A percentile compares a stretch with the other conserved stretches of the same genome.
Evolutionary conservation across 2,113 vertebrate genomes (phyloP).

Genomic region (Pelmatolapia mariae): DNA sequence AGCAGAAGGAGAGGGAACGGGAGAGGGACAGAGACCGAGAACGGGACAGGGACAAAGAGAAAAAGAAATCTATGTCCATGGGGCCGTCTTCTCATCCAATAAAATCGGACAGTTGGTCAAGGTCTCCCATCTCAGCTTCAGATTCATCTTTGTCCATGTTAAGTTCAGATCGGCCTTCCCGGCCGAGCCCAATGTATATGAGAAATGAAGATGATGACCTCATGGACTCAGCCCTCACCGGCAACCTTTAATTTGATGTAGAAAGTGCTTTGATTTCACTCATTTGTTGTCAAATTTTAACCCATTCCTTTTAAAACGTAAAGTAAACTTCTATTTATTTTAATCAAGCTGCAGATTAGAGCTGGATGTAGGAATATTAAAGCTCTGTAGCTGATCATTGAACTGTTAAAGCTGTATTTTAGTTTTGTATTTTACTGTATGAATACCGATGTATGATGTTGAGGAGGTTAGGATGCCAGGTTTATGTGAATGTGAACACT

Average conservation of each 20-base stretch:
- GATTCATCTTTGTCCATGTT: slow-evolving; percentile 87
- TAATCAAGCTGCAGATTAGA: not conserved
- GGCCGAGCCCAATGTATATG: slow-evolving; percentile 87
- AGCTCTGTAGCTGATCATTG: not conserved
- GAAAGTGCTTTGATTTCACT: not conserved
- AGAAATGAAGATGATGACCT: slow-evolving; percentile 95
- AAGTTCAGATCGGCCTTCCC: slow-evolving; percentile 81
- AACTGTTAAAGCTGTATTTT: slow-evolving; percentile 12
- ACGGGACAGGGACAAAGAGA: slow-evolving; percentile 81
- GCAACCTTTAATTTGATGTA: slow-evolving; percentile 73
- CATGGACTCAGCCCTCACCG: slow-evolving; percentile 94
- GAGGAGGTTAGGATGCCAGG: not conserved
- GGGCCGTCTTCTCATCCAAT: slow-evolving; percentile 73
- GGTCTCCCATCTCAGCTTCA: slow-evolving; percentile 85
- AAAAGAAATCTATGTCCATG: slow-evolving; percentile 81
- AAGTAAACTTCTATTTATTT: slow-evolving; percentile 47
- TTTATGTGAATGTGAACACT: not conserved
- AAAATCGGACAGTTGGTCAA: slow-evolving; percentile 94
- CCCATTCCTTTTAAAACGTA: slow-evolving; percentile 16
- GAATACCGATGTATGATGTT: not conserved
- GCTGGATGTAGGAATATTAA: not conserved
- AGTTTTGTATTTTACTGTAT: slow-evolving; percentile 9
- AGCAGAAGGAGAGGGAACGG: slow-evolving; percentile 87
- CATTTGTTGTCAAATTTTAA: not conserved
- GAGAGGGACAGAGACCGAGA: slow-evolving; percentile 86